Conservation (phyloP, 1,140 invertebrate species). For the Chelonus insularis region DNA sequence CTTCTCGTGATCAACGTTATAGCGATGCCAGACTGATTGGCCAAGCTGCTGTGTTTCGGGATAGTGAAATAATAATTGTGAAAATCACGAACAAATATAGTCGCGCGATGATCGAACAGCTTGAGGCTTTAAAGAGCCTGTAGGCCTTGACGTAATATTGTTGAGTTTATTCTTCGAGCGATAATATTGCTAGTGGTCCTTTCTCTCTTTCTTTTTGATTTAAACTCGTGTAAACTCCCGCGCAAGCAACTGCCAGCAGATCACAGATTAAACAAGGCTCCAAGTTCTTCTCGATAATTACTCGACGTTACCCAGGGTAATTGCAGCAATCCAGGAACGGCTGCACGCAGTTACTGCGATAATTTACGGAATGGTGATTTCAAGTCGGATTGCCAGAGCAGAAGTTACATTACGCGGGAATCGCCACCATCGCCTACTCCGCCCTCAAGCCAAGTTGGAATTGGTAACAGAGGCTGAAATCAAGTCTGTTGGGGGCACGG, state of each 20-base stretch:
- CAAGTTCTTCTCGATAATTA: constrained; percentile 51
- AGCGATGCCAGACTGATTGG: constrained; percentile 3
- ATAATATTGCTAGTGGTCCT: constrained; percentile 1
- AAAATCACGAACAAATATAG: constrained; percentile 34
- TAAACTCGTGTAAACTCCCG: background rate
- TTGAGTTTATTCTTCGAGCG: constrained; percentile 25
- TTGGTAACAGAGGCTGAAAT: too few species aligned
- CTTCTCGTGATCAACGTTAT: constrained; percentile 21
- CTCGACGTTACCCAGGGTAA: constrained; percentile 44
- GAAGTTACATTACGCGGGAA: constrained; percentile 56
- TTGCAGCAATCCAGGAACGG: constrained; percentile 55
- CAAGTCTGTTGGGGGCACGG: too few species aligned
- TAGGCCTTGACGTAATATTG: constrained; percentile 45
- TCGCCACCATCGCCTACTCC: constrained; percentile 57
- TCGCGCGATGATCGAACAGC: background rate
- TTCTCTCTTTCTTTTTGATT: background rate
- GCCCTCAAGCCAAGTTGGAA: constrained; percentile 33
- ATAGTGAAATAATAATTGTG: constrained; percentile 32
- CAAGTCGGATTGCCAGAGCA: constrained; percentile 50
- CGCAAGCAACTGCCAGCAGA: constrained; percentile 36
- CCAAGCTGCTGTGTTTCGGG: constrained; percentile 10
- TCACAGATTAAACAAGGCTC: constrained; percentile 58
- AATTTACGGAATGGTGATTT: constrained; percentile 57
- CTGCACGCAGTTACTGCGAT: constrained; percentile 53
- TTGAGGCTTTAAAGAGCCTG: background rate